Base-by-base conservation (phyloP, 2,888 invertebrate species). In the Elegia similella region DNA sequence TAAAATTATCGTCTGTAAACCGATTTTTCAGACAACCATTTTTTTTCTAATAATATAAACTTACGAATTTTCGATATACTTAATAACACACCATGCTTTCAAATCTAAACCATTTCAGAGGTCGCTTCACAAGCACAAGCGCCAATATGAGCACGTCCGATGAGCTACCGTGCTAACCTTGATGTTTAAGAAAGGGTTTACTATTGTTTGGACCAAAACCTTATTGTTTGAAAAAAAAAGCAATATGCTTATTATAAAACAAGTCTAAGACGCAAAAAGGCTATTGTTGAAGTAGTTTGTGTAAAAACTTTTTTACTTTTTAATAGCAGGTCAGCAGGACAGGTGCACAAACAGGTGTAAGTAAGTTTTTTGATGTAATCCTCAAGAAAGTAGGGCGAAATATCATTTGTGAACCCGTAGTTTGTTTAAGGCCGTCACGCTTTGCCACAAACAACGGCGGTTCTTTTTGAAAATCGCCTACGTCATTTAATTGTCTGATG, bases 401-500 rank as follows among this genome's bases (percentile, higher is more conserved):
- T 69, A 80, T 78, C 72, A 72, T 83, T 80, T 83, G 79, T 75
- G 64, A 61, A 58, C 60, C 62, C 65, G 66, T 75, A 89, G 89
- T 89, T 89, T 90, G 91, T 91, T 90, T 78, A 83, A 76, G 72
- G 78, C 76, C 79, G 90, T 86, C 84, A 88, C 86, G 88, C 84
- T 79, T 75, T 68, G 62, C 72, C 68, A 67, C 70, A 76, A 75
- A 86, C 81, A 66, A 74, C 72, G 74, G 75, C 69, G 67, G 73
- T 75, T 75, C 67, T 66, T 70, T 55, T 67, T 70, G 70, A 75
- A 80, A 79, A 83, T 83, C 78, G 69, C 88, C 89, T 86, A 90
- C 89, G 86, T 90, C 89, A 90, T 80, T 82, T 76, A 71, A 68
- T 72, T 73, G 78, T 70, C 73, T 66, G 75, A 78, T 81, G 82